phyloP scores from a whole-genome alignment of 1,140 invertebrate genomes.

The Argopecten irradians region DNA sequence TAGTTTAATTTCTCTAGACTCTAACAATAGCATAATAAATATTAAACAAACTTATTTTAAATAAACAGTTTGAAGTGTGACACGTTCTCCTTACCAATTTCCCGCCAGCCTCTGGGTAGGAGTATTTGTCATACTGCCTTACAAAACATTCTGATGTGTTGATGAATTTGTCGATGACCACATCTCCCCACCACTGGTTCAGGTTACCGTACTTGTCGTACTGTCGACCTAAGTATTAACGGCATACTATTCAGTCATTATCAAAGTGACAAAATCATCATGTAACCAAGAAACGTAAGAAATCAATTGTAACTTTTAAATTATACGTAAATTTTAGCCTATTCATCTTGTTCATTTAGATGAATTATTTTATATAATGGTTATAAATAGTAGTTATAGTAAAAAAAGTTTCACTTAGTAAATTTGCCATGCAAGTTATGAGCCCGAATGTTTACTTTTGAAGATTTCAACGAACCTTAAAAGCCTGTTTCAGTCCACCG shows the following conservation, averaged over 20 bases:
- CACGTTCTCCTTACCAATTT: slow-evolving; percentile 81
- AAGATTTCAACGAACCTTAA: too few relatives aligned
- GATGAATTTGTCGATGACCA: slow-evolving; percentile 91
- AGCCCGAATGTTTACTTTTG: not conserved
- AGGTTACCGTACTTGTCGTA: slow-evolving; percentile 98
- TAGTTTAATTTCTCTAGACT: not conserved
- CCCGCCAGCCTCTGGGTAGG: slow-evolving; percentile 81
- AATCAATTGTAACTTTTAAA: not conserved
- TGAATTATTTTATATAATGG: not conserved
- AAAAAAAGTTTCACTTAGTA: too few relatives aligned
- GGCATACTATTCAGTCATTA: too few relatives aligned
- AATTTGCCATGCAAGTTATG: not conserved
- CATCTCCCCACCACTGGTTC: slow-evolving; percentile 98
- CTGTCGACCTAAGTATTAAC: slow-evolving; percentile 89
- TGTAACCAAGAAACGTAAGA: not conserved
- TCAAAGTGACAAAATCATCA: too few relatives aligned
- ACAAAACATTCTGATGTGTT: slow-evolving; percentile 94
- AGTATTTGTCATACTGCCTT: slow-evolving; percentile 93
- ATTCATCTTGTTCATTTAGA: not conserved
- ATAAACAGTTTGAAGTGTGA: not conserved
- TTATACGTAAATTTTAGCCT: too few relatives aligned
- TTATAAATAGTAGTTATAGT: not conserved
- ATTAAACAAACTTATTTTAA: not conserved
- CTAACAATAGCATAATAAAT: not conserved
- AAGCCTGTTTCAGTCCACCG: slow-evolving; percentile 78